Base-by-base conservation (phyloP, 2,888 invertebrate species). In the Achlya flavicornis region DNA sequence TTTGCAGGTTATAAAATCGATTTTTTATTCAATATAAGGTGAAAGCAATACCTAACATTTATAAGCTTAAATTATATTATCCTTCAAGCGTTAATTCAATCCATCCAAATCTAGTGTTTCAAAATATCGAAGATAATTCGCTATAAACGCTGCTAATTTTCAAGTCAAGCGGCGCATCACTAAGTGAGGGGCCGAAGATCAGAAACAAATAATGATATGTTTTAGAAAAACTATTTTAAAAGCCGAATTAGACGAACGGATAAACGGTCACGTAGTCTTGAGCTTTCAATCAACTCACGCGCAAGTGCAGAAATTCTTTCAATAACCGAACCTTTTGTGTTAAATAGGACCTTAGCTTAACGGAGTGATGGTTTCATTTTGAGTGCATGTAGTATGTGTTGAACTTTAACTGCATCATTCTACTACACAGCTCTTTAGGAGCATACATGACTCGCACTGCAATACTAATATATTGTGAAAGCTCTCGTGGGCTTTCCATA, bases 241-340 rank as follows among this genome's bases (percentile, higher is more conserved):
- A 82, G 76, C 78, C 77, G 86, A 87, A 87, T 88, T 83, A 88
- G 83, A 85, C 75, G 81, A 83, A 77, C 70, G 77, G 75, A 82
- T 87, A 88, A 88, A 84, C 83, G 86, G 87, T 88, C 89, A 89
- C 89, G 88, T 89, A 88, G 81, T 77, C 79, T 26, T 72, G 78
- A 87, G 85, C 88, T 90, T 89, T 88, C 82, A 88, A 89, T 87
- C 84, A 80, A 80, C 75, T 78, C 80, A 76, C 80, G 81, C 83
- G 80, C 74, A 73, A 71, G 63, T 72, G 71, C 57, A 63, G 64
- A 68, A 70, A 70, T 72, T 72, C 66, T 64, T 68, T 57, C 58
- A 38, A 59, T 62, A 63, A 68, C 68, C 62, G 16, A 64, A 62
- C 48, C 16, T 61, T 61, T 35, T 26, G 66, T n/a, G 62, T 61